phyloP scores from a whole-genome alignment of 1,140 invertebrate genomes.

The Drosophila mojavensis region DNA sequence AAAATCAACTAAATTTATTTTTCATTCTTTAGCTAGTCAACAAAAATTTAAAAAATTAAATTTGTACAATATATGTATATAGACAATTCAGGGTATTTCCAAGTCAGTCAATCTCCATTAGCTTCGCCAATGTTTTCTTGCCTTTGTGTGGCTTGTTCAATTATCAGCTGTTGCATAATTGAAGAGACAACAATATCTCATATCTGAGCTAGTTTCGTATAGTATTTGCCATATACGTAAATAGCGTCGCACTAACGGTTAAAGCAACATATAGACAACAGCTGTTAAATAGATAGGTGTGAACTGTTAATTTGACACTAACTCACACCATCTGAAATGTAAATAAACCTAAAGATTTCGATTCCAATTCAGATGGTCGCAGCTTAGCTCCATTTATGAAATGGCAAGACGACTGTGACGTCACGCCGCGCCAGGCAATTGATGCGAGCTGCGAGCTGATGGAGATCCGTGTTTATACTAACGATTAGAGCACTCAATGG shows the following conservation, averaged over 20 bases:
- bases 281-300: constrained; percentile 43
- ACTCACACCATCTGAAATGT: constrained; percentile 1
- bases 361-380: constrained; percentile 8
- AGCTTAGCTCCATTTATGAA: constrained; percentile 27
- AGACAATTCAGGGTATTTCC: neutral
- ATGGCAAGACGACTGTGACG: constrained; percentile 38
- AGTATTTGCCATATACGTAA: constrained; percentile 7
- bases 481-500: constrained; percentile 42
- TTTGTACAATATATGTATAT: too few species aligned
- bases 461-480: constrained; percentile 47
- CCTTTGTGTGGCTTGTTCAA: constrained; percentile 33
- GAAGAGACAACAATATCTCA: constrained; percentile 48
- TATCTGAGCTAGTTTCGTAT: constrained; percentile 20
- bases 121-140: constrained; percentile 1
- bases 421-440: constrained; percentile 24
- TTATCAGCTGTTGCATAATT: constrained; percentile 61
- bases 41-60: too few species aligned
- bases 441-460: constrained; percentile 1
- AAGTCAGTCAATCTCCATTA: neutral
- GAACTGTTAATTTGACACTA: constrained; percentile 63
- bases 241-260: constrained; percentile 57
- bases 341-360: neutral
- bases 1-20: too few species aligned
- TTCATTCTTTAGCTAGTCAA: too few species aligned
- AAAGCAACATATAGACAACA: constrained; percentile 4